Conservation (phyloP, 1,140 invertebrate species). For the Heliothis subflexa region DNA sequence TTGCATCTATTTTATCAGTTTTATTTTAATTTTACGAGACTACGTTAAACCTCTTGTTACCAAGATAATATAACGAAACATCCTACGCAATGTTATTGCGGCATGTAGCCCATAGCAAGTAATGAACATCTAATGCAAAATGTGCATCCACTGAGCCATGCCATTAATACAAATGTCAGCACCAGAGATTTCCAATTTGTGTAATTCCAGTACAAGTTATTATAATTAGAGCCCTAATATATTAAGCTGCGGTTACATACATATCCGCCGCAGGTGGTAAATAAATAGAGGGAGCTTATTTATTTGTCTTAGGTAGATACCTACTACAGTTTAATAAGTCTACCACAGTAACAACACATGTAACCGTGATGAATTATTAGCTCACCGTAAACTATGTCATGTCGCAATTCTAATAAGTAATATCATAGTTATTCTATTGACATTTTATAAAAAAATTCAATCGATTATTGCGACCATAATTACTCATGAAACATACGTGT, state of each 20-base stretch:
- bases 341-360: background rate
- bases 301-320: background rate
- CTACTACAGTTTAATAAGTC: background rate
- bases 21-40: no score
- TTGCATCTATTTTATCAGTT: no score
- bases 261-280: slow-evolving; percentile 17
- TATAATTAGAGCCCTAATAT: slow-evolving; percentile 27
- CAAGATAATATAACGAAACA: no score
- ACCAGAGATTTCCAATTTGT: slow-evolving; percentile 27
- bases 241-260: background rate
- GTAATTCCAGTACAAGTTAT: slow-evolving; percentile 26
- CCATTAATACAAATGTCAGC: slow-evolving; percentile 32
- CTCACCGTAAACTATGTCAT: slow-evolving; percentile 31
- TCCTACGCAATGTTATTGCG: background rate
- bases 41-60: no score
- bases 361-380: slow-evolving; percentile 23
- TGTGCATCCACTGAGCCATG: background rate
- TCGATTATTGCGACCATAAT: slow-evolving; percentile 61
- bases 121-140: slow-evolving; percentile 11
- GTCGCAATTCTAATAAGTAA: slow-evolving; percentile 30
- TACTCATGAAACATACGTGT: slow-evolving; percentile 65
- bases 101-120: background rate
- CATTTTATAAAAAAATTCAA: slow-evolving; percentile 57
- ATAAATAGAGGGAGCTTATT: background rate
- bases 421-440: slow-evolving; percentile 41